Conservation (phyloP, 53 echinoderm and acorn worm species). For the Henricia sp. region DNA sequence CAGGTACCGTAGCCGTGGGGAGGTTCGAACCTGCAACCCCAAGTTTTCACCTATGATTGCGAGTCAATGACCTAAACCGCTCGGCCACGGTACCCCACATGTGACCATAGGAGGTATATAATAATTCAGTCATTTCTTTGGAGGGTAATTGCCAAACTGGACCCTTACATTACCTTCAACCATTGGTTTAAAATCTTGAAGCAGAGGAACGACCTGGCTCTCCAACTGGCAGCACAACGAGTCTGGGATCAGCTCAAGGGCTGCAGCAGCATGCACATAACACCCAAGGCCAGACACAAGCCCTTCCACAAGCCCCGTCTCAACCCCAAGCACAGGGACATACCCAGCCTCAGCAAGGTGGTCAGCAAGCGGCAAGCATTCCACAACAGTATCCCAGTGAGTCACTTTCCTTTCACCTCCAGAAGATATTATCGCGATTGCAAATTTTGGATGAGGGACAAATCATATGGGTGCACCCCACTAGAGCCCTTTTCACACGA, state of each 20-base stretch:
- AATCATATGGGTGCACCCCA: no score
- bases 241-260: conserved; percentile 78
- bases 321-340: conserved; percentile 37
- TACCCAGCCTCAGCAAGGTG: conserved; percentile 19
- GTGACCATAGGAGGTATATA: no score
- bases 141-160: no score
- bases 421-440: neutral
- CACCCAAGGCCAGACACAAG: conserved; percentile 33
- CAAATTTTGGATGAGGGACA: neutral
- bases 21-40: no score
- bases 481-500: no score
- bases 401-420: no score
- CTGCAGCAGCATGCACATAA: conserved; percentile 59
- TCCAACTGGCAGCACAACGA: conserved; percentile 88
- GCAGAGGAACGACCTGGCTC: conserved; percentile 80
- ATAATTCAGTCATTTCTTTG: no score
- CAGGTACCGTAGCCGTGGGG: no score
- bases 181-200: neutral
- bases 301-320: conserved; percentile 34
- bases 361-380: conserved; percentile 28
- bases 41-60: no score
- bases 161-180: no score
- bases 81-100: no score
- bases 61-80: no score
- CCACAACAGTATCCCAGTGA: conserved; percentile 54